Percentiles rank a stretch among this genome's conserved stretches.
Conservation (phyloP, 1,140 invertebrate species). For the Drosophila virilis region DNA sequence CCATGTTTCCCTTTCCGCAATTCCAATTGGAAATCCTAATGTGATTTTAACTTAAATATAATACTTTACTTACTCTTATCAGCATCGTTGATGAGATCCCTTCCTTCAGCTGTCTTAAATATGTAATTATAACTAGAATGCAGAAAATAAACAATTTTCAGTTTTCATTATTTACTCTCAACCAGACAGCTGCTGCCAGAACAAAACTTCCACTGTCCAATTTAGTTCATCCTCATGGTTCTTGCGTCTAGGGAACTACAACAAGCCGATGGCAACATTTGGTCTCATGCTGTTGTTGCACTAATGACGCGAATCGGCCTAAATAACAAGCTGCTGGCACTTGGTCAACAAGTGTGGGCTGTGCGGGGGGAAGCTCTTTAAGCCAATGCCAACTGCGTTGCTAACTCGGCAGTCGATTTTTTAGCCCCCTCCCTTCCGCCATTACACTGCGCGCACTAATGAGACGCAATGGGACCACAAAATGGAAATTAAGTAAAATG, state of each 20-base stretch:
- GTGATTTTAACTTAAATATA: too few relatives aligned
- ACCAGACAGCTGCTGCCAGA: slow-evolving; percentile 53
- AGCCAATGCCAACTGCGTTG: slow-evolving; percentile 32
- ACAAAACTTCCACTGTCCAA: slow-evolving; percentile 22
- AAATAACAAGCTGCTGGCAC: slow-evolving; percentile 75
- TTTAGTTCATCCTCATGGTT: slow-evolving; percentile 4
- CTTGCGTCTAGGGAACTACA: slow-evolving; percentile 10
- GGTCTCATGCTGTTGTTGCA: slow-evolving; percentile 44
- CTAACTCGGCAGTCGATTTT: slow-evolving; percentile 61
- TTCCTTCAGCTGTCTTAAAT: not conserved
- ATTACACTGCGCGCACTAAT: slow-evolving; percentile 43
- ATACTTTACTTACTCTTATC: not conserved
- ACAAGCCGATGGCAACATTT: slow-evolving; percentile 34
- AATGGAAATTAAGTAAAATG: slow-evolving; percentile 74
- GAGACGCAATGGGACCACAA: slow-evolving; percentile 64
- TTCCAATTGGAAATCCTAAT: too few relatives aligned
- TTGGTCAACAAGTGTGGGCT: slow-evolving; percentile 58
- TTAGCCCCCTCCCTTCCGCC: not conserved
- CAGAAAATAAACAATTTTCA: slow-evolving; percentile 25
- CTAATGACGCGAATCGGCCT: slow-evolving; percentile 76
- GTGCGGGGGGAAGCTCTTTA: not conserved
- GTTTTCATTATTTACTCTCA: slow-evolving; percentile 34
- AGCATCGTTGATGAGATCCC: not conserved
- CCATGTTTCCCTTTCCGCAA: not conserved
- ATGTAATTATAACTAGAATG: slow-evolving; percentile 31